Base-by-base conservation (phyloP, 2,797 vertebrate species). In the Dallia pectoralis region DNA sequence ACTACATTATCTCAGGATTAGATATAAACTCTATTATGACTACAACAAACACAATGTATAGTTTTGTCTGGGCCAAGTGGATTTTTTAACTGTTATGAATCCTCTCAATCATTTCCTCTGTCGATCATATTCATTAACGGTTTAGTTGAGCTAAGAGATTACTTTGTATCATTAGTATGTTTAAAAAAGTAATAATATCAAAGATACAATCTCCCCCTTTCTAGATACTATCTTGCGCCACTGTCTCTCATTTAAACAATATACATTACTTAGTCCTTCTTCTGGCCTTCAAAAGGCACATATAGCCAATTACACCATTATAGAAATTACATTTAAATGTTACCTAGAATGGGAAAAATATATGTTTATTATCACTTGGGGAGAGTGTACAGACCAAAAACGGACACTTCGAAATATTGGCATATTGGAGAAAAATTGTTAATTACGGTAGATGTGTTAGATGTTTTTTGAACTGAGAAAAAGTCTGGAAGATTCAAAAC, bases 101-200 rank as follows among this genome's bases (percentile, higher is more conserved):
- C 3, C 56, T 47, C 40, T 32, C 64, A 19, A 18, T 66, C n/a
- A 15, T 70, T 27, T 53, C 66, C n/a, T 66, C 63, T 59, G 48
- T 73, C 16, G 67, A 15, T 14, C 33, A 56, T 70, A 47, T 70
- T 29, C 12, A 56, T 63, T 68, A 73, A 70, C 69, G 56, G 67
- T 67, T 70, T 64, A 69, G 40, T 51, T n/a, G 71, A 79, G 71
- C 72, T 69, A 70, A 76, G 67, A 44, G 19, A n/a, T 22, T 69
- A 36, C 68, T 27, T 51, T 71, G 33, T 29, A 53, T 67, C 49
- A 8, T 51, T 27, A 19, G 4, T 53, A 30, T 70, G 22, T 56
- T 56, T 25, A 51, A 25, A 40, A 32, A 40, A 63, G 59, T 40
- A 40, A 12, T n/a, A 40, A 40, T 61, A 11, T 67, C 33, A 53